Evolutionary conservation across 2,113 vertebrate genomes (phyloP).

Genomic region (Motacilla tschutschensis): DNA sequence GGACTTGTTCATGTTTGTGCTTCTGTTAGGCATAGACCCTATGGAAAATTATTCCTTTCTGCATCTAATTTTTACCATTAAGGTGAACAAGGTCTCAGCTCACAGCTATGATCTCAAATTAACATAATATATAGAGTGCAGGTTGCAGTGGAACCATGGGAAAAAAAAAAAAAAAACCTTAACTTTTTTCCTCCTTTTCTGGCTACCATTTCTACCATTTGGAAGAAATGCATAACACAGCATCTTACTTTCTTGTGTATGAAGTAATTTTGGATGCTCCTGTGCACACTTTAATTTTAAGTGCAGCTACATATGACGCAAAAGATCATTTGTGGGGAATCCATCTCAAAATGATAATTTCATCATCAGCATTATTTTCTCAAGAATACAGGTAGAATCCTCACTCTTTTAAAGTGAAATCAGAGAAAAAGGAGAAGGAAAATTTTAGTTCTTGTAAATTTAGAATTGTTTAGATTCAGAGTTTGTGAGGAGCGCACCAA

Average conservation of each 20-base stretch:
- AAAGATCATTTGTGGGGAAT: neutral
- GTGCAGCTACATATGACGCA: neutral
- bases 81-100: neutral
- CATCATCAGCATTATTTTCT: neutral
- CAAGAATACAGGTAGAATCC: neutral
- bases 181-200: neutral
- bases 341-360: neutral
- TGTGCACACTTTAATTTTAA: neutral
- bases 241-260: neutral
- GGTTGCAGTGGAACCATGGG: neutral
- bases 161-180: neutral
- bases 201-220: neutral
- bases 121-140: neutral
- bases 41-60: neutral
- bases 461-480: neutral
- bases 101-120: neutral
- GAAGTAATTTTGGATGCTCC: neutral
- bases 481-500: neutral
- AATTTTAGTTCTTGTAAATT: neutral
- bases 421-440: neutral
- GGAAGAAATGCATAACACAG: neutral
- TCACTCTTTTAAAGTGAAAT: neutral
- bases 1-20: neutral
- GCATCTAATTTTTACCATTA: neutral
- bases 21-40: neutral